These are phyloP conservation scores for Melozone crissalis DNA, from an alignment of 2,113 vertebrate species.

Conservation along the genomic window DNA sequence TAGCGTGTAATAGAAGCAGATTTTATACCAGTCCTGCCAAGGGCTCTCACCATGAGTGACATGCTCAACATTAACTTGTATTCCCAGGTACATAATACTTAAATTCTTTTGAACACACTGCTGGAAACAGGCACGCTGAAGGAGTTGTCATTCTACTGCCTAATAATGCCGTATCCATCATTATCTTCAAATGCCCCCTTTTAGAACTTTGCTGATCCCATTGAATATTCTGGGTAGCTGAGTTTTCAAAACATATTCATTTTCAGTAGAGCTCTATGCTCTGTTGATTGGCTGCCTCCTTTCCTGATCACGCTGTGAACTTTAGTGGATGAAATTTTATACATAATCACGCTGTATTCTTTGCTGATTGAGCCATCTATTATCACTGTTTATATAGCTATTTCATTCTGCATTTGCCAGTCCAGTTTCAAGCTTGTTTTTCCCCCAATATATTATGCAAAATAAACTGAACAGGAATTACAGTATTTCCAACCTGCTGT, in stretches of 20 bases:
- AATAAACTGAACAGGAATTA: conserved; percentile 70
- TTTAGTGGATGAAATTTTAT: conserved; percentile 70
- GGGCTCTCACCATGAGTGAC: background rate
- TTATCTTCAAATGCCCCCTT: conserved; percentile 7
- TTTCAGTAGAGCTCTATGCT: conserved; percentile 15
- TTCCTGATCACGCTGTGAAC: conserved; percentile 63
- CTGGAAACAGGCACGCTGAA: background rate
- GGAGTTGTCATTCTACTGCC: background rate
- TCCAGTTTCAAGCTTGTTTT: conserved; percentile 64
- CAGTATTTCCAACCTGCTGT: conserved; percentile 71
- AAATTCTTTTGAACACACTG: background rate
- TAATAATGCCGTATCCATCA: background rate
- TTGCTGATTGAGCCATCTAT: conserved; percentile 63
- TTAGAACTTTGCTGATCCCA: conserved; percentile 38
- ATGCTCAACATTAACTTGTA: background rate
- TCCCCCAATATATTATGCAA: conserved; percentile 69
- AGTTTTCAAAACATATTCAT: conserved; percentile 66
- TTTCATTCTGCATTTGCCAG: conserved; percentile 44
- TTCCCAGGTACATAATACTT: background rate
- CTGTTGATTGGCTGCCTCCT: conserved; percentile 46
- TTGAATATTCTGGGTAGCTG: conserved; percentile 54
- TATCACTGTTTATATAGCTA: conserved; percentile 49
- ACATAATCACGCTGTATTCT: conserved; percentile 72
- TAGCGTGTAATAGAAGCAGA: background rate
- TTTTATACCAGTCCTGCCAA: background rate